Evolutionary conservation across 1,140 invertebrate species (phyloP), one percentile per base, ranked within the genome.

Genomic region (Theocolax elegans): DNA sequence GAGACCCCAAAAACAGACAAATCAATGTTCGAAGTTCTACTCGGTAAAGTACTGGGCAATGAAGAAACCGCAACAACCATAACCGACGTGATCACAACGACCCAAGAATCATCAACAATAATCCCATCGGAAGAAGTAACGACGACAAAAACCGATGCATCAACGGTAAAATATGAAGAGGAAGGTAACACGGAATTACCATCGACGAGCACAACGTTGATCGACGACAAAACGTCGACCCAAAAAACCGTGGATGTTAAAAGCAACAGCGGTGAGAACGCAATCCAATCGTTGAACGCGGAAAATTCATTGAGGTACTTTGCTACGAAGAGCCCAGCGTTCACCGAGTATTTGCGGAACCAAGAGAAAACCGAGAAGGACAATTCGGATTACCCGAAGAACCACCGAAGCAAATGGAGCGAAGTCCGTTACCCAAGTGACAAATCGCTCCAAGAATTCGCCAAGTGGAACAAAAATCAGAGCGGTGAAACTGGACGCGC

Each of bases 361-460:
- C 29, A 51, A 0, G 53, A 75, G 0, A 64, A 71, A 4, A 63
- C 44, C 8, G 66, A 64, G 0, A 68, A 77, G 3, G 48, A 74
- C 9, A 42, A 75, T 3, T 48, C 49, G 7, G 38, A 76, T 15
- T 70, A 84, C 53, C 83, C 83, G 0, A 84, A 85, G 71, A 86
- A 86, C 58, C 84, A 86, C 21, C 63, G 80, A 9, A 71, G 69
- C 1, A 80, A 81, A 29, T 86, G 81, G 82, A 84, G 79, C 65
- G 83, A 86, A 23, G 81, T 86, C 6, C 77, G 75, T 25, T 79
- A 82, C 25, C 80, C 76, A 3, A 71, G 64, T 0, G 75, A 79
- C n/a, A 70, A 65, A 67, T 72, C 69, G 3, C 29, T 79, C 15
- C 80, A 78, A 4, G 73, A 76, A 0, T 80, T 79, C 10, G 74